A percentile compares a stretch with the other conserved stretches of the same genome.
These are phyloP conservation scores for Atrina japonica DNA, from an alignment of 2,888 invertebrate genomes.

Conservation along the genomic window DNA sequence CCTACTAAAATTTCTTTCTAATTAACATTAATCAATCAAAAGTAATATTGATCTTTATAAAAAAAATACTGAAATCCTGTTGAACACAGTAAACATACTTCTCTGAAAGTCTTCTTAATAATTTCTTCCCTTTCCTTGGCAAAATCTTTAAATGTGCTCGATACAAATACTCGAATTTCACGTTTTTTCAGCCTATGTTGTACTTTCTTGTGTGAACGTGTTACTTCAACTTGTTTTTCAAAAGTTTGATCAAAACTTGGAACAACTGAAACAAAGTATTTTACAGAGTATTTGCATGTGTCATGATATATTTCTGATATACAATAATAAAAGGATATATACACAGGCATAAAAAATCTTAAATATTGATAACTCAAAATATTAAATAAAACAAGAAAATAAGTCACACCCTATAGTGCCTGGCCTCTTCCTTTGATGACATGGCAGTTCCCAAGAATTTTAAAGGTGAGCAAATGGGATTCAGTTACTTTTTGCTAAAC, in stretches of 20 bases:
- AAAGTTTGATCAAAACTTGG: conserved; percentile 46
- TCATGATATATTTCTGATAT: too few relatives aligned
- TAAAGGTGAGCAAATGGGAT: too few relatives aligned
- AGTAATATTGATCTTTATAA: too few relatives aligned
- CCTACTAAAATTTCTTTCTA: too few relatives aligned
- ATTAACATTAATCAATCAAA: too few relatives aligned
- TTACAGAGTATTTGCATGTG: not conserved
- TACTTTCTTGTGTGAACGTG: not conserved
- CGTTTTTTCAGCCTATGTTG: conserved; percentile 53
- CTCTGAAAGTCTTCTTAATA: conserved; percentile 74
- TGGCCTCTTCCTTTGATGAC: too few relatives aligned
- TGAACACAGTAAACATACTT: too few relatives aligned
- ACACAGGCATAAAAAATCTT: not conserved
- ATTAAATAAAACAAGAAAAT: too few relatives aligned
- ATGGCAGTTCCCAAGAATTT: too few relatives aligned
- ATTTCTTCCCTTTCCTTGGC: conserved; percentile 66
- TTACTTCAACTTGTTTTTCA: conserved; percentile 48
- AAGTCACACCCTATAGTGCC: too few relatives aligned
- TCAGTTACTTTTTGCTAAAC: too few relatives aligned
- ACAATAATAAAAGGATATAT: not conserved
- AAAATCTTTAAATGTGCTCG: conserved; percentile 72
- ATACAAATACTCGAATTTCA: conserved; percentile 71
- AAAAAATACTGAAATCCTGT: too few relatives aligned
- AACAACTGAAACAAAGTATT: conserved; percentile 43
- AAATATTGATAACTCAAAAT: not conserved